Percentiles rank a stretch among this genome's conserved stretches.
Conservation (phyloP, 2,797 vertebrate genomes). For the Jordanella pulchra region DNA sequence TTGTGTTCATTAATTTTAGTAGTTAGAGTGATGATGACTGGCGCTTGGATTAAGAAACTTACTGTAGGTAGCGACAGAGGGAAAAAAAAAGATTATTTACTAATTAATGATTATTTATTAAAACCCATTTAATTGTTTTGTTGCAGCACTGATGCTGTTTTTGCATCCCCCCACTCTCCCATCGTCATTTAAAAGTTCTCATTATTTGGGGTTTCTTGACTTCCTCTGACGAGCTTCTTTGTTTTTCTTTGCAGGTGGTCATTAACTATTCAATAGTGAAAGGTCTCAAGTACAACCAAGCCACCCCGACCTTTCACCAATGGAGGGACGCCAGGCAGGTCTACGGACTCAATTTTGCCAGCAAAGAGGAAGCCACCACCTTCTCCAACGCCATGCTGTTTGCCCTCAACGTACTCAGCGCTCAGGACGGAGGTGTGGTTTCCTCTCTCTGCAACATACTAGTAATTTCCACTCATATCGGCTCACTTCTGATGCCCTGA, state of each 20-base stretch:
- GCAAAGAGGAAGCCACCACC: constrained; percentile 96
- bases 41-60: not conserved
- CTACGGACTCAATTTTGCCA: constrained; percentile 96
- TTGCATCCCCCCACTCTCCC: not conserved
- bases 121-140: too few species aligned
- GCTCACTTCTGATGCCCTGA: not conserved
- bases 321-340: constrained; percentile 97
- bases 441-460: not conserved
- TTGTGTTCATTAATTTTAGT: not conserved
- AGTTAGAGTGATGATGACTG: too few species aligned
- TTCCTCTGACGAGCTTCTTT: not conserved
- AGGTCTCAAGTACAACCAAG: constrained; percentile 98
- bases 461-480: not conserved
- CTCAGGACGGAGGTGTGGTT: constrained; percentile 91
- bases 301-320: constrained; percentile 97
- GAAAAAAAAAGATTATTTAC: not conserved
- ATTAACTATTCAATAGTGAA: constrained; percentile 99
- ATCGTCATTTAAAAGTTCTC: not conserved
- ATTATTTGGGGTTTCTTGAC: not conserved
- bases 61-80: not conserved
- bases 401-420: constrained; percentile 93
- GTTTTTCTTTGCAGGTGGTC: constrained; percentile 83
- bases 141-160: not conserved
- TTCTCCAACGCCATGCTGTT: constrained; percentile 98
- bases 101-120: too few species aligned